Evolutionary conservation across 2,888 invertebrate genomes (phyloP).

Genomic region (Polydesmus complanatus): DNA sequence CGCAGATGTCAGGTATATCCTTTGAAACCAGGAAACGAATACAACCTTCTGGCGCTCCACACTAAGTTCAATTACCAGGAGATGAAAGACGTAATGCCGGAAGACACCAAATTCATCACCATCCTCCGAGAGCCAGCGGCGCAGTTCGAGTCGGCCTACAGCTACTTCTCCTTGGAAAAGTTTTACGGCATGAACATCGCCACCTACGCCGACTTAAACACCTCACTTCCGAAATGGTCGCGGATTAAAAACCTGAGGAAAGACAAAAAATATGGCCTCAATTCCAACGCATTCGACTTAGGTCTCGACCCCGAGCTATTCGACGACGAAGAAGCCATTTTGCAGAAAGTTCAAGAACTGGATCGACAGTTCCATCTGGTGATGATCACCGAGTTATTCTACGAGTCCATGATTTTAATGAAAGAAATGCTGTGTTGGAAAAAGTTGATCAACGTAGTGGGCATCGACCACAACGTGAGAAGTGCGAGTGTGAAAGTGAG

Average conservation of each 20-base stretch:
- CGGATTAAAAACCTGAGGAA: too few relatives aligned
- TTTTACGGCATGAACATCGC: too few relatives aligned
- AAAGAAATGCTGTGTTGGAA: slow-evolving; percentile 30
- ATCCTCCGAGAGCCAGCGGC: slow-evolving; percentile 18
- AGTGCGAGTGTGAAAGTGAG: background rate
- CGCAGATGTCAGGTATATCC: slow-evolving; percentile 1
- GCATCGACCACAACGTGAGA: slow-evolving; percentile 21
- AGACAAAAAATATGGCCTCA: slow-evolving; percentile 13
- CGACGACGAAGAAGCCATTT: background rate
- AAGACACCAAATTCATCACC: slow-evolving; percentile 16
- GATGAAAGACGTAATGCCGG: slow-evolving; percentile 15
- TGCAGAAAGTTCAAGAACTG: background rate
- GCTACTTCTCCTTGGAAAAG: background rate
- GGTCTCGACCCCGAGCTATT: slow-evolving; percentile 5
- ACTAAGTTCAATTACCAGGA: slow-evolving; percentile 14
- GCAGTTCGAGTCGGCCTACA: slow-evolving; percentile 16
- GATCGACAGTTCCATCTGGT: slow-evolving; percentile 27
- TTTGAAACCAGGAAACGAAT: slow-evolving; percentile 2
- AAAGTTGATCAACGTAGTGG: slow-evolving; percentile 28
- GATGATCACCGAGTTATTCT: slow-evolving; percentile 30
- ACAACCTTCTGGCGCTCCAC: slow-evolving; percentile 20
- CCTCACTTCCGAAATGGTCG: background rate
- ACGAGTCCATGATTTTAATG: slow-evolving; percentile 30
- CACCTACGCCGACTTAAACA: background rate
- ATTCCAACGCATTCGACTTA: slow-evolving; percentile 16